A percentile compares a stretch with the other conserved stretches of the same genome.
These are phyloP conservation scores for Athalia cordata DNA, from an alignment of 2,888 invertebrate species.

Conservation along the genomic window DNA sequence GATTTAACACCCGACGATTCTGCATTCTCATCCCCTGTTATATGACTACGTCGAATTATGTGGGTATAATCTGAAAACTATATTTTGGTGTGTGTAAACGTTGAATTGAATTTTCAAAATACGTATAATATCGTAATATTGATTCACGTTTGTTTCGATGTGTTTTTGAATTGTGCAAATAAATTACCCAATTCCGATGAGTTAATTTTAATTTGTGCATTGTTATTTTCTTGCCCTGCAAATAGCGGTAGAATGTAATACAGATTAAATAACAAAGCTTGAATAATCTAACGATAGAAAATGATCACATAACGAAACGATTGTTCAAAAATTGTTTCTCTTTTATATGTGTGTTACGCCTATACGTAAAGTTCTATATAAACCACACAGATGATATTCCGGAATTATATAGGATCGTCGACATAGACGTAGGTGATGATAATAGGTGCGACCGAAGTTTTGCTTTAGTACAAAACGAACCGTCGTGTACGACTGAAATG, in stretches of 20 bases:
- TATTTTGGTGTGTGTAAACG: too few species aligned
- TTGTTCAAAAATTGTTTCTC: constrained; percentile 1
- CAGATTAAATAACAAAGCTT: not conserved
- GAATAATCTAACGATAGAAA: constrained; percentile 22
- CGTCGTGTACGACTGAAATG: not conserved
- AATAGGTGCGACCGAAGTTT: not conserved
- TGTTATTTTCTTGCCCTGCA: constrained; percentile 3
- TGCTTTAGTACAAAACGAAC: constrained; percentile 22
- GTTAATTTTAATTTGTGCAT: not conserved
- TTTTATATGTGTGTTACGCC: too few species aligned
- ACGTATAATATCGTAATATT: too few species aligned
- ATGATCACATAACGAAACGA: constrained; percentile 33
- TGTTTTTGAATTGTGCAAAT: not conserved
- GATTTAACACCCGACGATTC: constrained; percentile 14
- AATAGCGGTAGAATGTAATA: constrained; percentile 34
- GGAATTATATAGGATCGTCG: not conserved
- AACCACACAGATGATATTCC: not conserved
- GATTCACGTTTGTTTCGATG: too few species aligned
- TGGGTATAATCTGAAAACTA: too few species aligned
- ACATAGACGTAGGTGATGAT: too few species aligned
- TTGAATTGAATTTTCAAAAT: too few species aligned
- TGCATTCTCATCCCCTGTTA: not conserved
- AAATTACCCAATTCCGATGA: constrained; percentile 27
- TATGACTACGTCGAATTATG: not conserved
- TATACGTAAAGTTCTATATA: too few species aligned